phyloP scores from a whole-genome alignment of 2,888 invertebrate species.

The Eulithis testata region DNA sequence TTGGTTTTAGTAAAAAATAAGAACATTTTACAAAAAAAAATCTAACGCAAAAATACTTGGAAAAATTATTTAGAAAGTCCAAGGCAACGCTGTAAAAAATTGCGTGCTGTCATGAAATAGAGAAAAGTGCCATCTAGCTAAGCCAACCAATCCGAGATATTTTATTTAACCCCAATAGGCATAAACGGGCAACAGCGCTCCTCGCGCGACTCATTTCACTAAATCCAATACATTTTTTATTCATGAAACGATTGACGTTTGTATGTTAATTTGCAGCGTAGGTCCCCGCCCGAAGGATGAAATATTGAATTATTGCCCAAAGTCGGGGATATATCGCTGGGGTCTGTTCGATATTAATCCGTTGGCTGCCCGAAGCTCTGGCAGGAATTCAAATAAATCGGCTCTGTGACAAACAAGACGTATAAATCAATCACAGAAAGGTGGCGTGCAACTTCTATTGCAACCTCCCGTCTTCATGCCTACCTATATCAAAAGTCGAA shows the following conservation, averaged over 20 bases:
- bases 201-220: slow-evolving; percentile 79
- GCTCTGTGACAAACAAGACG: slow-evolving; percentile 83
- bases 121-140: slow-evolving; percentile 60
- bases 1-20: too few species aligned
- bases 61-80: not conserved
- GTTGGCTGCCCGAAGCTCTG: slow-evolving; percentile 75
- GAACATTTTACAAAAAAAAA: too few species aligned
- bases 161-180: slow-evolving; percentile 75
- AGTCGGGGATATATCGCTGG: slow-evolving; percentile 79
- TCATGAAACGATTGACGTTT: slow-evolving; percentile 85
- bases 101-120: slow-evolving; percentile 57
- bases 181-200: slow-evolving; percentile 63
- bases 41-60: too few species aligned
- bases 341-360: slow-evolving; percentile 83
- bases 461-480: slow-evolving; percentile 61
- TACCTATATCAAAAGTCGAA: slow-evolving; percentile 64
- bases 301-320: slow-evolving; percentile 84
- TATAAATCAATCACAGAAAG: slow-evolving; percentile 84
- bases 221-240: slow-evolving; percentile 85
- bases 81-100: slow-evolving; percentile 43
- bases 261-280: slow-evolving; percentile 82
- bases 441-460: slow-evolving; percentile 81
- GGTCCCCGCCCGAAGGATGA: slow-evolving; percentile 79
- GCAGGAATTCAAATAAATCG: slow-evolving; percentile 85
- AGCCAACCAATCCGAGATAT: slow-evolving; percentile 63